A percentile compares a stretch with the other conserved stretches of the same genome.
These are phyloP conservation scores for Drosophila takahashii DNA, from an alignment of 1,140 invertebrate genomes.

Conservation along the genomic window DNA sequence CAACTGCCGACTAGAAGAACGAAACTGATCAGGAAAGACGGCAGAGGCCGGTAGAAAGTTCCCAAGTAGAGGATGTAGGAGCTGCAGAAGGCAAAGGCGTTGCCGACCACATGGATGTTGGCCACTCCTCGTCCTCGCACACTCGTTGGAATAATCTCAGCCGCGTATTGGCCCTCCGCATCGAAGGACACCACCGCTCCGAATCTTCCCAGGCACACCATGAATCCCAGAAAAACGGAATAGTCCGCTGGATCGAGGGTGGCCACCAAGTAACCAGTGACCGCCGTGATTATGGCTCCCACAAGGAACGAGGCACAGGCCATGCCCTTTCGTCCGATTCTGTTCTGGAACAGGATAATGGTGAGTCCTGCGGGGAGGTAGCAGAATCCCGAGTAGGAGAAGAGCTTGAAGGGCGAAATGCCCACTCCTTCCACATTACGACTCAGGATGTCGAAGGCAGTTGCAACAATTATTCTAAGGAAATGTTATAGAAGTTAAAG, in stretches of 20 bases:
- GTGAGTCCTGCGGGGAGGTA: slow-evolving; percentile 86
- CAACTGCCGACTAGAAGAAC: slow-evolving; percentile 86
- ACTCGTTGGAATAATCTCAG: slow-evolving; percentile 88
- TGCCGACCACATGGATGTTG: slow-evolving; percentile 86
- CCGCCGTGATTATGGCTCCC: slow-evolving; percentile 85
- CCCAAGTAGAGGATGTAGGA: slow-evolving; percentile 84
- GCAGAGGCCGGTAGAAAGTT: slow-evolving; percentile 85
- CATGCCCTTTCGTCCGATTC: slow-evolving; percentile 86
- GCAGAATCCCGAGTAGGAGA: slow-evolving; percentile 85
- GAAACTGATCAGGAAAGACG: slow-evolving; percentile 86
- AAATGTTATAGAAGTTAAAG: neutral
- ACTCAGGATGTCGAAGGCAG: slow-evolving; percentile 87
- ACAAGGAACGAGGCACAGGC: slow-evolving; percentile 86
- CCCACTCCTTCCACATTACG: slow-evolving; percentile 87
- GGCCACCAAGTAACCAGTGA: slow-evolving; percentile 73
- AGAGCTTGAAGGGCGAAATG: slow-evolving; percentile 86
- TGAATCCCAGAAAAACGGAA: slow-evolving; percentile 61
- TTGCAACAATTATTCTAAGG: slow-evolving; percentile 84
- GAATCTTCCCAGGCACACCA: slow-evolving; percentile 86
- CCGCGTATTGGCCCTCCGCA: slow-evolving; percentile 88
- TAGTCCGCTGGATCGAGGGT: slow-evolving; percentile 62
- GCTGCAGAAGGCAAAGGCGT: slow-evolving; percentile 83
- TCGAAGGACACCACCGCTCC: slow-evolving; percentile 88
- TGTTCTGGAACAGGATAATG: slow-evolving; percentile 86
- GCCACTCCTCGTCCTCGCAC: slow-evolving; percentile 87